phyloP scores from a whole-genome alignment of 2,797 vertebrate genomes.

The Tolypeutes matacus region DNA sequence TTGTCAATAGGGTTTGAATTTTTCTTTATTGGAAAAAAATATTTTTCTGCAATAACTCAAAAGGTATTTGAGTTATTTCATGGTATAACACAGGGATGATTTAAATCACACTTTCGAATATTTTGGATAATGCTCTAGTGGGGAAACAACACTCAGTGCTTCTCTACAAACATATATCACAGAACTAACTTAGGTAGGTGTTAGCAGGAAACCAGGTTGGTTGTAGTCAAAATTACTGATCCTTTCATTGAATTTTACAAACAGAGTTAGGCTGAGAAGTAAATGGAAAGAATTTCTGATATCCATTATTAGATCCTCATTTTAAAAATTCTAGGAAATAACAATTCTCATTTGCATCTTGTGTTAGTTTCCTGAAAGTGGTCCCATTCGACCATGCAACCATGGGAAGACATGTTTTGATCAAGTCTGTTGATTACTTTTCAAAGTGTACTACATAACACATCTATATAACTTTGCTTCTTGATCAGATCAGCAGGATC shows the following conservation, averaged over 20 bases:
- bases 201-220: slow-evolving; percentile 67
- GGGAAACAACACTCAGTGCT: slow-evolving; percentile 1
- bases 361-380: slow-evolving; percentile 72
- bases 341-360: slow-evolving; percentile 79
- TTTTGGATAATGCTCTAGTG: neutral
- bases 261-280: slow-evolving; percentile 77
- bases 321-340: slow-evolving; percentile 80
- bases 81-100: neutral
- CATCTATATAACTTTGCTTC: slow-evolving; percentile 75
- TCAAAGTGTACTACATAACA: slow-evolving; percentile 83
- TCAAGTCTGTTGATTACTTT: slow-evolving; percentile 79
- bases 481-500: slow-evolving; percentile 81
- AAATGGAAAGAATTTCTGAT: slow-evolving; percentile 77
- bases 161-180: neutral
- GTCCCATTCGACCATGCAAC: slow-evolving; percentile 73
- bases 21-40: slow-evolving; percentile 22
- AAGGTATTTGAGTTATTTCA: neutral
- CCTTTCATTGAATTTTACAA: slow-evolving; percentile 75
- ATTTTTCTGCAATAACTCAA: neutral
- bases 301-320: slow-evolving; percentile 75
- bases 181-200: slow-evolving; percentile 66
- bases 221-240: slow-evolving; percentile 72
- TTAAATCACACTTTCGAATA: slow-evolving; percentile 57
- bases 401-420: slow-evolving; percentile 82
- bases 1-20: neutral